Percentiles rank a stretch among this genome's conserved stretches.
Conservation (phyloP, 2,113 vertebrate species). For the Bettongia penicillata region DNA sequence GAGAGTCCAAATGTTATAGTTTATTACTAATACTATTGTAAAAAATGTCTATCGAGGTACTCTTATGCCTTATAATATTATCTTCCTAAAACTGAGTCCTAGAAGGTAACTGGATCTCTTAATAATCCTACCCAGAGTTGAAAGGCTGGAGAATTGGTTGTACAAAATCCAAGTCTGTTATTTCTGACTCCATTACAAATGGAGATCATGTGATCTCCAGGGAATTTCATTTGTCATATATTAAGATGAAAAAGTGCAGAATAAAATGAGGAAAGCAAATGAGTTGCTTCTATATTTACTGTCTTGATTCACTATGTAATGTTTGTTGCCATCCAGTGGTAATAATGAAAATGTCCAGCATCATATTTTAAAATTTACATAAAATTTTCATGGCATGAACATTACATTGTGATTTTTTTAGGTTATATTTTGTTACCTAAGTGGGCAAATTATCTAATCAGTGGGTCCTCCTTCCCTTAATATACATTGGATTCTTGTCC, state of each 20-base stretch:
- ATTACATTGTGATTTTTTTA: background rate
- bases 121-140: constrained; percentile 10
- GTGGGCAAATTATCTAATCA: background rate
- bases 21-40: background rate
- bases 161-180: constrained; percentile 34
- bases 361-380: constrained; percentile 58
- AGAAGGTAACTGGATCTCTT: constrained; percentile 9
- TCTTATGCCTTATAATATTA: background rate
- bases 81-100: background rate
- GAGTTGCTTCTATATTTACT: background rate
- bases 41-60: background rate
- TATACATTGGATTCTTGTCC: background rate
- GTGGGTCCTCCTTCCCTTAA: background rate
- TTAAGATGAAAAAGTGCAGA: background rate
- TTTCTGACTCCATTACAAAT: background rate
- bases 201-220: background rate
- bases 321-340: constrained; percentile 86
- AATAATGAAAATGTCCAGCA: constrained; percentile 71
- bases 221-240: background rate
- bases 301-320: constrained; percentile 50
- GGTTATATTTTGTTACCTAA: background rate
- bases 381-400: background rate
- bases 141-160: constrained; percentile 29
- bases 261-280: background rate
- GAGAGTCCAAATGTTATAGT: background rate